Conservation (phyloP, 2,888 invertebrate species). For the Cryptosula pallasiana region DNA sequence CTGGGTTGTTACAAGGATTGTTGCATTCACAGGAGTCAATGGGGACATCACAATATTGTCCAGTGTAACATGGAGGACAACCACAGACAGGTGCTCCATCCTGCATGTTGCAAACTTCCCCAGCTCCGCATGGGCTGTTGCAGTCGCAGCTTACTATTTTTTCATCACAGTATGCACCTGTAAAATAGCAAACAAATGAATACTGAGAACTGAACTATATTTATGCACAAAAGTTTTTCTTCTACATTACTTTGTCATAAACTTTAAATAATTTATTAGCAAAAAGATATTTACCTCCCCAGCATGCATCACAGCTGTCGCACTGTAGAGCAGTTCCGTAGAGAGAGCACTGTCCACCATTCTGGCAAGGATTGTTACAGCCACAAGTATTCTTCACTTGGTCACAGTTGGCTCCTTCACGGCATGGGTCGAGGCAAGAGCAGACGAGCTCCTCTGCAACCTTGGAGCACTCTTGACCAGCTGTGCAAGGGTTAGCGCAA, state of each 20-base stretch:
- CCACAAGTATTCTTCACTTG: neutral
- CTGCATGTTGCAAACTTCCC: neutral
- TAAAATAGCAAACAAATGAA: too few species aligned
- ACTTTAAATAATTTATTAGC: too few species aligned
- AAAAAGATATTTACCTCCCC: neutral
- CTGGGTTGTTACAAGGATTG: conserved; percentile 7
- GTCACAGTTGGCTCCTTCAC: neutral
- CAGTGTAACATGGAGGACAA: neutral
- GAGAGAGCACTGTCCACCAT: neutral
- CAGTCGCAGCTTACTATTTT: conserved; percentile 13
- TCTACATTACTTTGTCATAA: too few species aligned
- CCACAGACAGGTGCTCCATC: conserved; percentile 23
- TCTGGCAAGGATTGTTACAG: conserved; percentile 12
- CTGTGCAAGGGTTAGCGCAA: conserved; percentile 15
- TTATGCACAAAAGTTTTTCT: too few species aligned
- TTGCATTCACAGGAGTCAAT: conserved; percentile 8
- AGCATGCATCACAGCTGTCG: conserved; percentile 12
- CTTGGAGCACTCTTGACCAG: conserved; percentile 19
- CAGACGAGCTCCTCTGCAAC: conserved; percentile 4
- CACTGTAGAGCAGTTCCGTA: neutral
- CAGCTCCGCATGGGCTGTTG: conserved; percentile 12
- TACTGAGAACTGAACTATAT: too few species aligned
- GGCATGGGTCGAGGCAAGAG: conserved; percentile 6
- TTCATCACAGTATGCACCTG: conserved; percentile 6
- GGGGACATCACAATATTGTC: conserved; percentile 7